Percentiles rank a stretch among this genome's conserved stretches.
Evolutionary conservation across 1,140 invertebrate species (phyloP).

Genomic region (Aphidius gifuensis): DNA sequence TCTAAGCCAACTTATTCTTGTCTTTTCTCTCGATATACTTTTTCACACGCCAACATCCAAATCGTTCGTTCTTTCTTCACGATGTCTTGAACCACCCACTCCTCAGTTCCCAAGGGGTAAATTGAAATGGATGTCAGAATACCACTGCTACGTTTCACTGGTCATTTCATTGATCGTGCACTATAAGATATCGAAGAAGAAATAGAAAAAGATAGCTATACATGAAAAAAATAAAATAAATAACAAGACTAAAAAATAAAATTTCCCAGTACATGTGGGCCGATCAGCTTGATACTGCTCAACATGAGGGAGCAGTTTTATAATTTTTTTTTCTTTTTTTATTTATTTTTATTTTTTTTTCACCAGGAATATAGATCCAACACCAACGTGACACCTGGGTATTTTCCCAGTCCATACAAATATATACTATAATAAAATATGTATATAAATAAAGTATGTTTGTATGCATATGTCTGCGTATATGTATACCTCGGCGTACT

Average conservation of each 20-base stretch:
- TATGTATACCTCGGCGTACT: not conserved
- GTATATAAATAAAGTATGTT: not conserved
- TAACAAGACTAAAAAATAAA: no score
- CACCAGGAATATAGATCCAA: slow-evolving; percentile 15
- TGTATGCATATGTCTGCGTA: not conserved
- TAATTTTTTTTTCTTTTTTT: not conserved
- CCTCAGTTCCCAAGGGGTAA: not conserved
- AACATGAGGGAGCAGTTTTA: not conserved
- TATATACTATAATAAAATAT: not conserved
- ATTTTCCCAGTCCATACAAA: slow-evolving; percentile 18
- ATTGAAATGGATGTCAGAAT: slow-evolving; percentile 7
- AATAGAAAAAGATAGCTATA: no score
- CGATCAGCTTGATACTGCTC: slow-evolving; percentile 2
- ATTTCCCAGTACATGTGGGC: not conserved
- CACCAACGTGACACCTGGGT: slow-evolving; percentile 21
- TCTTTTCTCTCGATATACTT: no score
- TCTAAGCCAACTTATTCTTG: no score
- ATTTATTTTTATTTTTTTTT: slow-evolving; percentile 5
- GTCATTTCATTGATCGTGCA: slow-evolving; percentile 6
- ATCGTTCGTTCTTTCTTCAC: no score
- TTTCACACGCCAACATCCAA: no score
- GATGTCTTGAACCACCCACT: not conserved
- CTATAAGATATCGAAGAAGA: not conserved
- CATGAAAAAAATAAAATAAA: no score
- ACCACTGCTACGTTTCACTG: slow-evolving; percentile 4